Conservation (phyloP, 2,797 vertebrate genomes). For the Taeniopygia guttata region DNA sequence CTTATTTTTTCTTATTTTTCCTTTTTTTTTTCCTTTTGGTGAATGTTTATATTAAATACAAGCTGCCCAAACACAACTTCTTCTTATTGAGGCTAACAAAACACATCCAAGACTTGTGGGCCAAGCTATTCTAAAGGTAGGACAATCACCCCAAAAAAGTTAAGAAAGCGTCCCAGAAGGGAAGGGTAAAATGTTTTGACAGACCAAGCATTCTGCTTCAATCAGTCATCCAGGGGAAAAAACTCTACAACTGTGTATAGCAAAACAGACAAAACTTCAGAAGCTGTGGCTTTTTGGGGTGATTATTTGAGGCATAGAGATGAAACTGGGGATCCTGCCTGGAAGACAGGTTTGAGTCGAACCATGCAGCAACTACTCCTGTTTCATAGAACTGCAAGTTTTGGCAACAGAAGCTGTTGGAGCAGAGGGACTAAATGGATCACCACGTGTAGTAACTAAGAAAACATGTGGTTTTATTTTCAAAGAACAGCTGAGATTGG, state of each 20-base stretch:
- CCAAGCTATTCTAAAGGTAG: not conserved
- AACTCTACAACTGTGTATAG: rapidly evolving
- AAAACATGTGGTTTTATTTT: slow-evolving; percentile 67
- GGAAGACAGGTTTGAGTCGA: not conserved
- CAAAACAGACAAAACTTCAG: not conserved
- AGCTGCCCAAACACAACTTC: not conserved
- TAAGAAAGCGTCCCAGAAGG: not conserved
- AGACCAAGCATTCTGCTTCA: not conserved
- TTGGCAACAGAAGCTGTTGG: slow-evolving; percentile 4
- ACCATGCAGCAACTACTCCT: not conserved
- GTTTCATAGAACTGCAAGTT: slow-evolving; percentile 20
- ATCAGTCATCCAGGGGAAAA: not conserved
- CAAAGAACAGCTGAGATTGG: slow-evolving; percentile 58
- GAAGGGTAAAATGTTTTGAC: not conserved
- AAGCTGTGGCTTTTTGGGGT: not conserved
- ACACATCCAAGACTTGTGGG: not conserved
- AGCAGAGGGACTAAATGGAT: slow-evolving; percentile 1
- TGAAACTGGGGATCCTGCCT: not conserved
- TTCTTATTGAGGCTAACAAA: not conserved
- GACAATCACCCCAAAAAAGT: not conserved
- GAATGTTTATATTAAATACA: slow-evolving; percentile 5
- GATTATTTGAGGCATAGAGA: not conserved
- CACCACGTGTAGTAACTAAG: not conserved
- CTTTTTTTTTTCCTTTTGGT: not conserved
- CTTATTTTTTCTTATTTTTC: not conserved